Base-by-base conservation (phyloP, 2,797 vertebrate genomes). In the Astyanax mexicanus region DNA sequence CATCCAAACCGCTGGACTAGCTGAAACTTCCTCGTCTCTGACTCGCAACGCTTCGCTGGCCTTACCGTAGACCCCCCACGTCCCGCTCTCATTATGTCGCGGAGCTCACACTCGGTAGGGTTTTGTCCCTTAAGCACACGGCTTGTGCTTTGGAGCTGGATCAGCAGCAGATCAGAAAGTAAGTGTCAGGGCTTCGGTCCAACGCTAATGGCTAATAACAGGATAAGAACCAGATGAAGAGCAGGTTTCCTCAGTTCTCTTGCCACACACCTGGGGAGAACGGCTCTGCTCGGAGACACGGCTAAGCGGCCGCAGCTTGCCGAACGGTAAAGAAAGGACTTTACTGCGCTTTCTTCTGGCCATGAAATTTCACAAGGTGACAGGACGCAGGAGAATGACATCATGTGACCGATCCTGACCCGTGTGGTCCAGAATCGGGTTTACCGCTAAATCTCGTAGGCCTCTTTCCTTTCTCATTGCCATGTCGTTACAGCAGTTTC, bases 401-500 rank as follows among this genome's bases (percentile, higher is more conserved):
- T 83, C 74, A 86, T 83, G 69, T 71, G 72, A 83, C 17, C 61
- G 8, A 17, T 66, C 65, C 72, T 74, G 81, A 83, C 78, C 81
- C 75, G 72, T 84, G 81, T 77, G 69, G 72, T 84, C 65, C 40
- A 79, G 84, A 80, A 73, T 60, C 6, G 65, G 72, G 83, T 80
- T 87, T 81, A 86, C 80, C 44, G 54, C 69, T 54, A 72, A 69
- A 69, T 27, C 64, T 79, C 51, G n/a, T 19, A 60, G 68, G 58
- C 64, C 69, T 74, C 69, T 55, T 77, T 78, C 86, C 83, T 87
- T 77, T 83, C 83, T 89, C 89, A 83, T 86, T 77, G 69, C 62
- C 84, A 90, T 89, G 87, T 91, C 88, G 89, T 92, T 84, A 88
- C 82, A 80, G 38, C 47, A 65, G 71, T 15, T 62, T 61, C 57